Conservation (phyloP, 2,888 invertebrate genomes). For the Drosophila nr. perissopoda region DNA sequence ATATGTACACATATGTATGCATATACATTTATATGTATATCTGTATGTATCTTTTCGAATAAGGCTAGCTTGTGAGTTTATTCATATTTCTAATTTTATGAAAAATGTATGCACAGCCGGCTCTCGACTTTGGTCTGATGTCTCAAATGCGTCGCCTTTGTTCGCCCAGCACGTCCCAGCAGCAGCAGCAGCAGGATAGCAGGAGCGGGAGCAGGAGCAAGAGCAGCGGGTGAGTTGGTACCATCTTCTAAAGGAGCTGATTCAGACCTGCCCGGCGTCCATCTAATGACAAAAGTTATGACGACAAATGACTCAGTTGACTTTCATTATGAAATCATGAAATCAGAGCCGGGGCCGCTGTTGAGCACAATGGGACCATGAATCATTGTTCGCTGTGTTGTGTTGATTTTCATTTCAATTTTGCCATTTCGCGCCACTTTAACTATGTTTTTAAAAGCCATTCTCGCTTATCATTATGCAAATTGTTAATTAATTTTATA, state of each 20-base stretch:
- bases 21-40: neutral
- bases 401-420: constrained; percentile 52
- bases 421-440: constrained; percentile 28
- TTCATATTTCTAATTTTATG: constrained; percentile 72
- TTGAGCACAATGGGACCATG: constrained; percentile 63
- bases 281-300: constrained; percentile 77
- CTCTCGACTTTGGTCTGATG: constrained; percentile 24
- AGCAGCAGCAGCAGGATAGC: neutral
- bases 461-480: constrained; percentile 67
- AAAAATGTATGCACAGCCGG: constrained; percentile 67
- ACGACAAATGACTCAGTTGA: constrained; percentile 77
- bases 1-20: neutral
- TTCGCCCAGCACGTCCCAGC: constrained; percentile 63
- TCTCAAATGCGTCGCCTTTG: constrained; percentile 54
- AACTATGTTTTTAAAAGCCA: constrained; percentile 28
- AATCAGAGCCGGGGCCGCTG: constrained; percentile 39
- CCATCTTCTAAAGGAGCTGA: constrained; percentile 20
- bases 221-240: neutral
- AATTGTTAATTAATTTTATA: constrained; percentile 68
- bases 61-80: constrained; percentile 20
- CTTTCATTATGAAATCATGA: constrained; percentile 70
- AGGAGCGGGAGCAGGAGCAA: neutral
- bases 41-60: neutral
- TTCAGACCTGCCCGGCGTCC: constrained; percentile 22
- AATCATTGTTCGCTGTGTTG: constrained; percentile 62